Conservation (phyloP, 1,140 invertebrate genomes). For the Eupeodes corollae region DNA sequence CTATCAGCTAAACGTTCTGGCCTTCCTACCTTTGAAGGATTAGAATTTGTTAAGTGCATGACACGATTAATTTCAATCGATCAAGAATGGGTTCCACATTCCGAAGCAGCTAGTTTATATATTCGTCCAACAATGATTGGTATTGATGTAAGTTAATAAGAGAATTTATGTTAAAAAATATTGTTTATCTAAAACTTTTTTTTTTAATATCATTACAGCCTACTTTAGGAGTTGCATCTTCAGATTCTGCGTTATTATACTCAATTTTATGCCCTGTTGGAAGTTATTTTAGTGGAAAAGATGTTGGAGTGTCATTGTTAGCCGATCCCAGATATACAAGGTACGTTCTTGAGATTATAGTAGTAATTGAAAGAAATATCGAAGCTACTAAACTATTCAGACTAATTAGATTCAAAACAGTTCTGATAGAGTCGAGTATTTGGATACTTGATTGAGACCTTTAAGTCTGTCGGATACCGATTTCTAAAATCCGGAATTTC, state of each 20-base stretch:
- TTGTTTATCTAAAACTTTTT: constrained; percentile 7
- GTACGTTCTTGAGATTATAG: constrained; percentile 4
- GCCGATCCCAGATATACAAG: constrained; percentile 41
- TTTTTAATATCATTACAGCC: constrained; percentile 47
- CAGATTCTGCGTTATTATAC: constrained; percentile 78
- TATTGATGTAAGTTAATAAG: constrained; percentile 69
- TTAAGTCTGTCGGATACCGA: too few species aligned
- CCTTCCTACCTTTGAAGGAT: constrained; percentile 79
- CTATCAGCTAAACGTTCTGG: constrained; percentile 69
- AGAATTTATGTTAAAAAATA: neutral
- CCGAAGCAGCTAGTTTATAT: constrained; percentile 80
- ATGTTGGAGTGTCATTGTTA: constrained; percentile 55
- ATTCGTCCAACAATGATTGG: constrained; percentile 94
- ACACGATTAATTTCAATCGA: constrained; percentile 82
- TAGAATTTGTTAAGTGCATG: constrained; percentile 81
- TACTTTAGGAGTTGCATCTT: constrained; percentile 75
- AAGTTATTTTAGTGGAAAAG: constrained; percentile 64
- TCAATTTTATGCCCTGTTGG: constrained; percentile 88
- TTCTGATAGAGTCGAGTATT: too few species aligned
- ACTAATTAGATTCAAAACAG: too few species aligned
- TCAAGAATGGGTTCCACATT: constrained; percentile 94
- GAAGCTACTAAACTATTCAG: too few species aligned
- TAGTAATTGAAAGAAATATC: too few species aligned
- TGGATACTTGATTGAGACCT: too few species aligned
- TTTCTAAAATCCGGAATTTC: too few species aligned